Base-by-base conservation (phyloP, 2,113 vertebrate genomes). In the Canis aureus region DNA sequence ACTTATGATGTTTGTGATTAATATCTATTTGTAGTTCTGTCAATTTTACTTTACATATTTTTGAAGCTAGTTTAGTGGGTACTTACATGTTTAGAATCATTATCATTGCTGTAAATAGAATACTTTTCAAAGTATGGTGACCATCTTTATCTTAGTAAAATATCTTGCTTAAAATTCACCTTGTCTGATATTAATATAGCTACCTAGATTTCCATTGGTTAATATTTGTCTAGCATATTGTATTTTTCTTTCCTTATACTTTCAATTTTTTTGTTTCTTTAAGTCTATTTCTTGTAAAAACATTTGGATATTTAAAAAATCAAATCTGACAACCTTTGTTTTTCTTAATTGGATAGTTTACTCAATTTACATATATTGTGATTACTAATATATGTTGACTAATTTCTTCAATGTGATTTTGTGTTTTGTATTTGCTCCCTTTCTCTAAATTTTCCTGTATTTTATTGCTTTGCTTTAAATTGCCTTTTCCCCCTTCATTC, bases 21-120 rank as follows among this genome's bases (percentile, higher is more conserved):
- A 49, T 67, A 84, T 88, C 6, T 91, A 29, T 59, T 27, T 73
- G 32, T 87, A 79, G 79, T 88, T 79, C 35, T 88, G 19, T 69
- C 78, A 84, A 2, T 43, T 86, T 90, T 38, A 76, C 38, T 88
- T 94, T 49, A 82, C 5, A 13, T 80, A 49, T 79, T 96, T 97
- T 93, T 73, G 32, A 73, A 93, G 85, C 1, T 19, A 91, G 69
- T 29, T 96, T 94, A 87, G 78, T 82, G 71, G 20, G 5, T n/a
- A 96, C 12, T 43, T 53, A 11, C 29, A 83, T n/a, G 32, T 80
- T 79, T 94, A 89, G 59, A 94, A 89, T 76, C 38, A 59, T 64
- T 60, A 82, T 51, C 23, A 71, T 79, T 76, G 66, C n/a, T 35
- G n/a, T n/a, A 16, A 74, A 90, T 53, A 32, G 32, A 53, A 20